Conservation (phyloP, 2,113 vertebrate genomes). For the Dasyornis broadbenti region DNA sequence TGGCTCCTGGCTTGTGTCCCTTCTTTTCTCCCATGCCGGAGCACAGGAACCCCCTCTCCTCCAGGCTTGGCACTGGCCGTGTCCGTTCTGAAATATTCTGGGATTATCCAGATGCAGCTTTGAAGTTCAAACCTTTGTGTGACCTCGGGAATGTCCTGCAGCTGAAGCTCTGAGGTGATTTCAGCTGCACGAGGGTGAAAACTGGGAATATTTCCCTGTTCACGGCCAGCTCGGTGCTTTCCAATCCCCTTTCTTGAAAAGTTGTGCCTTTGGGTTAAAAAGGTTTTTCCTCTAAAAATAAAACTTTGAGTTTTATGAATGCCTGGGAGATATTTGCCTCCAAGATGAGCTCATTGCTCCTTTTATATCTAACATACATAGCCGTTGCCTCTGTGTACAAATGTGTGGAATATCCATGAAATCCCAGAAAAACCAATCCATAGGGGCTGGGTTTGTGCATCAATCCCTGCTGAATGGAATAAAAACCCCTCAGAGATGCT, state of each 20-base stretch:
- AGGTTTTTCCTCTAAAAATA: neutral
- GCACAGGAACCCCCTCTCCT: neutral
- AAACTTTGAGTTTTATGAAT: neutral
- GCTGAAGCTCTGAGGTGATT: neutral
- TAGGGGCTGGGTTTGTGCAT: neutral
- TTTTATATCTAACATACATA: rapidly evolving
- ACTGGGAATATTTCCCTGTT: neutral
- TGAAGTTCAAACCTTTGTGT: neutral
- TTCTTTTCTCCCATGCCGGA: no score
- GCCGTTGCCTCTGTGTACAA: rapidly evolving
- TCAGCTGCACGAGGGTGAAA: neutral
- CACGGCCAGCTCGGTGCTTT: neutral
- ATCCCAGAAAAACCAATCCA: neutral
- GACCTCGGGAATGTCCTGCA: no score
- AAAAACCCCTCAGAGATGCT: neutral
- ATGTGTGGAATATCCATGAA: neutral
- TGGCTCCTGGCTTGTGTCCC: no score
- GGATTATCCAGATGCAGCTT: neutral
- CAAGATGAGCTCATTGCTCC: neutral
- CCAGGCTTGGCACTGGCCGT: no score
- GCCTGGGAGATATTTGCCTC: neutral
- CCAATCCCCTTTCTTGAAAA: neutral
- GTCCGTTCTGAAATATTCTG: neutral
- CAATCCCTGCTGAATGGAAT: neutral
- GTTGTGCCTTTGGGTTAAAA: neutral